These are phyloP conservation scores for Campoplex nolae DNA, from an alignment of 2,888 invertebrate genomes.

Conservation along the genomic window DNA sequence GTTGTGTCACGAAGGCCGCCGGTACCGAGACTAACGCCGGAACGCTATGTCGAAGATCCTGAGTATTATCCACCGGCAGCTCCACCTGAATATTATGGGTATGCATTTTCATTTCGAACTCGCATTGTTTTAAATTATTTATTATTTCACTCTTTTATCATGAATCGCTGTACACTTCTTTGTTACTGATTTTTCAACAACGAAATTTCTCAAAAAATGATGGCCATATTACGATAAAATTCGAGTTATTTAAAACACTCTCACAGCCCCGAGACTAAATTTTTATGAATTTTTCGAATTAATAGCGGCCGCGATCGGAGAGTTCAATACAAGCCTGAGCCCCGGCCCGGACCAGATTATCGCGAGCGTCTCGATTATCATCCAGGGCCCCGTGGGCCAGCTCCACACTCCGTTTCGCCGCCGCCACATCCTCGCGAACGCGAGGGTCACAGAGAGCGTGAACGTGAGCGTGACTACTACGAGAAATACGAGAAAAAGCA, in stretches of 20 bases:
- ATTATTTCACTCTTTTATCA: no score
- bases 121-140: not conserved
- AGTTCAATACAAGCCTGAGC: constrained; percentile 83
- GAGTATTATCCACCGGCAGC: constrained; percentile 81
- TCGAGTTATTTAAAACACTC: no score
- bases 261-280: no score
- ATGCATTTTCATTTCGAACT: not conserved
- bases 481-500: constrained; percentile 84
- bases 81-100: constrained; percentile 83
- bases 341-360: constrained; percentile 80
- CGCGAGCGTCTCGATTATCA: constrained; percentile 83
- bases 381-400: constrained; percentile 75
- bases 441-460: constrained; percentile 79
- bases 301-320: constrained; percentile 73
- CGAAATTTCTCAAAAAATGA: no score
- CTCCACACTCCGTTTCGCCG: constrained; percentile 82
- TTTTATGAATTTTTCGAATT: not conserved
- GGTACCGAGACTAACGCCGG: constrained; percentile 81
- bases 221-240: no score
- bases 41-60: constrained; percentile 80
- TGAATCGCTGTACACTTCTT: no score
- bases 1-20: constrained; percentile 78
- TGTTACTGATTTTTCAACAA: no score
- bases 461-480: constrained; percentile 82
- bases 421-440: constrained; percentile 81